Percentiles rank a stretch among this genome's conserved stretches.
Evolutionary conservation across 1,140 invertebrate genomes (phyloP).

Genomic region (Myzus persicae): DNA sequence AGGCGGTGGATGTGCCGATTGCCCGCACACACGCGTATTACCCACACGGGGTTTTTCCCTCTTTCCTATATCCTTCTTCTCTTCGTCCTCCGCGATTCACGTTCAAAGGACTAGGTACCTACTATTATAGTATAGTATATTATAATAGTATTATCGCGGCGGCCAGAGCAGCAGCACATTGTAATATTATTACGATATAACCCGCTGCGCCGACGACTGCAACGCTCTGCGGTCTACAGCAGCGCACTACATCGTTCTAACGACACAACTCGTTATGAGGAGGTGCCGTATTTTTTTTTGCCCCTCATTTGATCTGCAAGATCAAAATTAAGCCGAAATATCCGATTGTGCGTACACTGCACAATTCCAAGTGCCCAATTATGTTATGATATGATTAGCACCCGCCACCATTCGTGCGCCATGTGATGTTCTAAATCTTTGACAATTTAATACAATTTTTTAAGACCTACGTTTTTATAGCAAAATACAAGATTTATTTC

Average conservation of each 20-base stretch:
- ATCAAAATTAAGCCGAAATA: background rate
- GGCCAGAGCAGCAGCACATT: background rate
- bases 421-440: too few species aligned
- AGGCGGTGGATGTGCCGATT: constrained; percentile 1
- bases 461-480: too few species aligned
- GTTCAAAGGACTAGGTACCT: background rate
- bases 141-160: too few species aligned
- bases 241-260: too few species aligned
- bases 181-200: background rate
- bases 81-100: background rate
- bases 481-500: too few species aligned
- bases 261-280: too few species aligned
- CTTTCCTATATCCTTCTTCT: background rate
- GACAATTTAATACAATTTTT: too few species aligned
- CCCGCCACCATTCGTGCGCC: too few species aligned
- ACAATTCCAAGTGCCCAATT: too few species aligned
- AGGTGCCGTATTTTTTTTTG: background rate
- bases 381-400: too few species aligned
- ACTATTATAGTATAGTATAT: background rate
- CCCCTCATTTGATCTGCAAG: background rate
- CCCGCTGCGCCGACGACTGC: background rate
- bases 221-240: background rate
- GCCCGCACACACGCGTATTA: background rate
- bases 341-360: too few species aligned
- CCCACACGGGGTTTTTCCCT: background rate